phyloP scores from a whole-genome alignment of 2,888 invertebrate species.

The Rhagonycha lutea region DNA sequence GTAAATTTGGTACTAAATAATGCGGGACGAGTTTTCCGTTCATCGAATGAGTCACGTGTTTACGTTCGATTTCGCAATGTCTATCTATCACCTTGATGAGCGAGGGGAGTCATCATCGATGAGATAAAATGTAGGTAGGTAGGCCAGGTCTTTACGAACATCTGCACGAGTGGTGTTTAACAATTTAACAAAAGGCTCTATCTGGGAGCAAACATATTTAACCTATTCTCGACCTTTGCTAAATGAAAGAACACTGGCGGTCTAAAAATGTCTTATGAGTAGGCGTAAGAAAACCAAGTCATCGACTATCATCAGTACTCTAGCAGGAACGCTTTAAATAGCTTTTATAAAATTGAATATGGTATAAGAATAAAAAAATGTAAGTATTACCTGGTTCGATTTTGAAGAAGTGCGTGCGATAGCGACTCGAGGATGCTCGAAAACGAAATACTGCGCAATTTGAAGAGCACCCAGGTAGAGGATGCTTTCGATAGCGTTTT shows the following conservation, averaged over 20 bases:
- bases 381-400: not conserved
- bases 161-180: slow-evolving; percentile 12
- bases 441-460: slow-evolving; percentile 3
- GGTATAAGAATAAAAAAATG: not conserved
- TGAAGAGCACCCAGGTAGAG: not conserved
- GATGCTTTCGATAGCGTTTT: slow-evolving; percentile 24
- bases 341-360: not conserved
- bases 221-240: slow-evolving; percentile 29
- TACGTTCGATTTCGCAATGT: slow-evolving; percentile 12
- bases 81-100: not conserved
- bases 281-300: slow-evolving; percentile 25
- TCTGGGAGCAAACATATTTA: slow-evolving; percentile 25
- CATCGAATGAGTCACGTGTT: slow-evolving; percentile 15
- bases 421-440: not conserved
- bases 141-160: slow-evolving; percentile 6
- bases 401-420: not conserved
- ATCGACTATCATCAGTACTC: slow-evolving; percentile 16
- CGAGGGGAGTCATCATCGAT: not conserved
- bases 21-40: slow-evolving; percentile 4
- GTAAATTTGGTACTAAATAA: not conserved
- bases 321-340: not conserved
- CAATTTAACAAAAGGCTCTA: slow-evolving; percentile 10
- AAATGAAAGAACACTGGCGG: slow-evolving; percentile 25
- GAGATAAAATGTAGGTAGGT: not conserved
- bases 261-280: slow-evolving; percentile 28